phyloP scores from a whole-genome alignment of 2,797 vertebrate genomes.

The Sebastes vulpes region DNA sequence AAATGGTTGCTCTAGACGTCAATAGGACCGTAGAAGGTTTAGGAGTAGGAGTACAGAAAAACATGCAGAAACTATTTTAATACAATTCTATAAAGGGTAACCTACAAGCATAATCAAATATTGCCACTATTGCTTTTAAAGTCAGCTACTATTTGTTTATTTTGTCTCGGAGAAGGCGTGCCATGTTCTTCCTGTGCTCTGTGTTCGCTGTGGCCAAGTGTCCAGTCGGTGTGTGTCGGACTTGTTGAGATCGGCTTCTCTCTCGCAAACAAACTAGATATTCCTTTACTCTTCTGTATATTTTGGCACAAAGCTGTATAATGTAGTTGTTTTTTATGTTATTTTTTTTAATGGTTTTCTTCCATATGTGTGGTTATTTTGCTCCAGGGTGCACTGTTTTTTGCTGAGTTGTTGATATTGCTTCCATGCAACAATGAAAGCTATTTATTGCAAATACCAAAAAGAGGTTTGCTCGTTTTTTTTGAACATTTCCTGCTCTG shows the following conservation, averaged over 20 bases:
- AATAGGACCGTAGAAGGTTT: constrained; percentile 53
- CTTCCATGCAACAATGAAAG: constrained; percentile 91
- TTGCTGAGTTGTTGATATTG: constrained; percentile 91
- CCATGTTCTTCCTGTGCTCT: constrained; percentile 88
- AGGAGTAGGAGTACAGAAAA: constrained; percentile 32
- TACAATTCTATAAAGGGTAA: constrained; percentile 62
- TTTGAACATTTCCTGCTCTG: constrained; percentile 56
- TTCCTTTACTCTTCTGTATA: constrained; percentile 89
- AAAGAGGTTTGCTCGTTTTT: constrained; percentile 81
- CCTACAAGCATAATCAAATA: constrained; percentile 41
- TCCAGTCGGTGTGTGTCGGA: constrained; percentile 84
- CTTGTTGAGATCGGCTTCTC: constrained; percentile 83
- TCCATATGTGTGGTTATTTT: constrained; percentile 86
- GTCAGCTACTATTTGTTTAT: constrained; percentile 77
- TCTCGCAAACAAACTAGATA: constrained; percentile 69
- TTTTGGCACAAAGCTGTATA: constrained; percentile 88
- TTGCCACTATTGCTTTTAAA: constrained; percentile 79
- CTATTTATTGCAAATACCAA: constrained; percentile 90
- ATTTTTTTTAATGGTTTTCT: constrained; percentile 85
- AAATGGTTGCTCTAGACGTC: constrained; percentile 46
- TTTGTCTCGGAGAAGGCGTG: constrained; percentile 73
- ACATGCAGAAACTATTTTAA: constrained; percentile 80
- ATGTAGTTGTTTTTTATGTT: constrained; percentile 64
- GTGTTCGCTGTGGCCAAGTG: constrained; percentile 80
- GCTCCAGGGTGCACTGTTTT: constrained; percentile 91